Base-by-base conservation (phyloP, 2,888 invertebrate genomes). In the Drosophila cracens region DNA sequence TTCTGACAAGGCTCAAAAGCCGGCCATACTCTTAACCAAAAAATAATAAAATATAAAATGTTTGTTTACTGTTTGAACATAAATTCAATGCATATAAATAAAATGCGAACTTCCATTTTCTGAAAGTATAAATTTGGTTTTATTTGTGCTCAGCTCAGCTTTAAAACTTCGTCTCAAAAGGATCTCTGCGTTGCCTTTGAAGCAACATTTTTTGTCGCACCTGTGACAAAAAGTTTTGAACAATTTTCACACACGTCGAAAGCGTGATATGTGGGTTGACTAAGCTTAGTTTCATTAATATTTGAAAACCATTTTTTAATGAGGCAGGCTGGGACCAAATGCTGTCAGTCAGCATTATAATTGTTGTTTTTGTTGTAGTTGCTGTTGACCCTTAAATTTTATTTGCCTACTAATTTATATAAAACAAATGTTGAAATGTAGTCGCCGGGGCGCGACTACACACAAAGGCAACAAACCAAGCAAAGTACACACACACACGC, bases 391-490 rank as follows among this genome's bases (percentile, higher is more conserved):
- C 79, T 72, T 61, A 56, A 58, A 72, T 76, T 58, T 64, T 79
- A 79, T 79, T 79, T 80, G 80, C 80, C 70, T 59, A 76, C 74
- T 74, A 80, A 79, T 79, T 80, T 79, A 80, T 76, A 61, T 68
- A 58, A 70, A 73, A 69, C 68, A 68, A 73, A 76, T 70, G 72
- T 79, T 70, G 64, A 69, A 51, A 70, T 70, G 59, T 72, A 48
- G 57, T 58, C 67, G 75, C 16, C 56, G 59, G 52, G 48, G 53
- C 43, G 63, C 69, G 31, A n/a, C n/a, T 52, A 43, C 48, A 54
- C 70, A 67, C 74, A 74, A 65, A 64, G 62, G 33, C 31, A 43
- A 40, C 4, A 40, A 43, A 36, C 33, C 21, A 64, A 21, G 25
- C 57, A 60, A 43, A 21, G 31, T 3, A 65, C 25, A 59, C 61